Evolutionary conservation across 2,113 vertebrate genomes (phyloP), one percentile per base, ranked within the genome.

Genomic region (Mystacornis crossleyi): DNA sequence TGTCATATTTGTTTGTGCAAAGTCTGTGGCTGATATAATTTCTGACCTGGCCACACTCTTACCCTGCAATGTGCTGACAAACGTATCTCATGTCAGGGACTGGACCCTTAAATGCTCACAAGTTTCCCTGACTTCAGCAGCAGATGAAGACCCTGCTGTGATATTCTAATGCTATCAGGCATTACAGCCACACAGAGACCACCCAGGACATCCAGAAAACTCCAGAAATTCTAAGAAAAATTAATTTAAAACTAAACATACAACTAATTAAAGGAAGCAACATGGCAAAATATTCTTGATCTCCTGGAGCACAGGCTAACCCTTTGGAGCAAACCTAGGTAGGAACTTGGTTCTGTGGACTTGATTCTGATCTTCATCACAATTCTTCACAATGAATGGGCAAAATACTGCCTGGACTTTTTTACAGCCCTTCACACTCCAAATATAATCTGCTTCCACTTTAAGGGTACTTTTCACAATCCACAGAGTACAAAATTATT

Each of bases 21-120:
- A 77, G 70, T 29, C 60, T 0, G 0, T 8, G 16, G 47, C 8
- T 81, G 1, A 0, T 55, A 48, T 29, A 34, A 55, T 66, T 94
- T 86, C 79, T 82, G 64, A 82, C 21, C 54, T 1, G 2, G 64
- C 9, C 38, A 47, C 6, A 28, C 18, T 58, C 31, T 34, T 28
- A 31, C 6, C 64, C 31, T 73, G 47, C 50, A 58, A 8, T 3
- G 18, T 23, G 28, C 74, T 77, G 64, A 83, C 79, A 95, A 93
- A 77, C 23, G 33, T 31, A 70, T 8, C 26, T 31, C 67, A 48
- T 3, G 12, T 21, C 24, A 24, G 90, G 81, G 36, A 36, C n/a
- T 15, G 14, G 12, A 19, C 31, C 47, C 70, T 43, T 79, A 34
- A 87, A 66, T 5, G 24, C 54, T 82, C 58, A 24, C 31, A 69